Evolutionary conservation across 2,888 invertebrate genomes (phyloP).

Genomic region (Erebia ligea): DNA sequence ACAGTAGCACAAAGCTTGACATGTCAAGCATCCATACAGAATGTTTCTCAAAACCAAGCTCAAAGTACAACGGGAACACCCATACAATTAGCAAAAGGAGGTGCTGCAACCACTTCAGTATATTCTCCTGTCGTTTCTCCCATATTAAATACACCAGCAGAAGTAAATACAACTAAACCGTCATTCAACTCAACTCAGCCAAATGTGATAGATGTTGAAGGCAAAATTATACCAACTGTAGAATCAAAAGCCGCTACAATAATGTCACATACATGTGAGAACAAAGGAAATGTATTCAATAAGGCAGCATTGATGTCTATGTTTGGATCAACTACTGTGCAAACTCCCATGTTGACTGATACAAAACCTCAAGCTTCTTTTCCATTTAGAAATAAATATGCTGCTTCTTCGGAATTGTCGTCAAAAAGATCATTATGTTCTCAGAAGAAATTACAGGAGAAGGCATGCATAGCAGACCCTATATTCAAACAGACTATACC

Average conservation of each 20-base stretch:
- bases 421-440: neutral
- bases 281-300: neutral
- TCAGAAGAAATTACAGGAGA: neutral
- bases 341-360: neutral
- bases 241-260: neutral
- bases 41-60: neutral
- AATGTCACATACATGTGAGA: neutral
- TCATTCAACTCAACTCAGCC: neutral
- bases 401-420: neutral
- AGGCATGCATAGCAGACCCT: neutral
- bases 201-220: neutral
- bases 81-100: neutral
- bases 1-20: neutral
- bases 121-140: neutral
- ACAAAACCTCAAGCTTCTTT: neutral
- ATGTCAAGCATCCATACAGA: neutral
- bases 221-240: neutral
- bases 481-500: neutral
- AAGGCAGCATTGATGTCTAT: neutral
- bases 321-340: neutral
- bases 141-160: neutral
- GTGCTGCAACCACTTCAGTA: neutral
- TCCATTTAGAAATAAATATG: slow-evolving; percentile 2
- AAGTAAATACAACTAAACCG: neutral
- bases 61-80: neutral